A percentile compares a stretch with the other conserved stretches of the same genome.
Conservation (phyloP, 2,797 vertebrate genomes). For the Aeoliscus strigatus region DNA sequence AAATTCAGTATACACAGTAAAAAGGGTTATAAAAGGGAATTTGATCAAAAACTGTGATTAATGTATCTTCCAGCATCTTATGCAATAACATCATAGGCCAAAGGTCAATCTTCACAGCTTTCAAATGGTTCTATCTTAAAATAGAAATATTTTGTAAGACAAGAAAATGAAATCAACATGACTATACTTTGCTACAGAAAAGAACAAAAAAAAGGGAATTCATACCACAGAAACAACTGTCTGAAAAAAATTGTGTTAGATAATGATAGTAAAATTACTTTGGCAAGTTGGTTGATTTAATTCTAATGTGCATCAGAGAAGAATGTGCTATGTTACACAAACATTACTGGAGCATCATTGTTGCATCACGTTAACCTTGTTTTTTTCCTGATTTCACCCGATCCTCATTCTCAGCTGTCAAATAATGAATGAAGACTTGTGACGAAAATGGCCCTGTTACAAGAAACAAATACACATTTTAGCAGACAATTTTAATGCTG, state of each 20-base stretch:
- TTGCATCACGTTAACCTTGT: conserved; percentile 40
- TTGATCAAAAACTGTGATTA: conserved; percentile 49
- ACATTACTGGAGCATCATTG: conserved; percentile 40
- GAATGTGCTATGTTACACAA: conserved; percentile 64
- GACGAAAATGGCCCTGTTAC: conserved; percentile 96
- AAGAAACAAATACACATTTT: no score
- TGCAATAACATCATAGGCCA: conserved; percentile 27
- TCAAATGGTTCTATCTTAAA: conserved; percentile 30
- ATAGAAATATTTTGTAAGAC: conserved; percentile 23
- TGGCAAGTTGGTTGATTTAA: conserved; percentile 71
- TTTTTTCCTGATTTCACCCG: conserved; percentile 23
- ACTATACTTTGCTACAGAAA: conserved; percentile 12
- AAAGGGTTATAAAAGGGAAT: conserved; percentile 68
- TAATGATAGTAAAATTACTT: conserved; percentile 66
- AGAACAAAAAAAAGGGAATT: conserved; percentile 8
- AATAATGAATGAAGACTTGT: conserved; percentile 98
- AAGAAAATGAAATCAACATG: background rate
- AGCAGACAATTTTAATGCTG: no score
- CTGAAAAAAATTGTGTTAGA: conserved; percentile 42
- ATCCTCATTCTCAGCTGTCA: conserved; percentile 75
- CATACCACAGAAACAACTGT: conserved; percentile 35
- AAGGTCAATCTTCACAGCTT: conserved; percentile 54
- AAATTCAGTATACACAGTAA: conserved; percentile 51
- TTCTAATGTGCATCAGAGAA: conserved; percentile 68
- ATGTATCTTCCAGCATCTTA: conserved; percentile 54